phyloP scores from a whole-genome alignment of 1,140 invertebrate genomes.

The Ruditapes philippinarum region DNA sequence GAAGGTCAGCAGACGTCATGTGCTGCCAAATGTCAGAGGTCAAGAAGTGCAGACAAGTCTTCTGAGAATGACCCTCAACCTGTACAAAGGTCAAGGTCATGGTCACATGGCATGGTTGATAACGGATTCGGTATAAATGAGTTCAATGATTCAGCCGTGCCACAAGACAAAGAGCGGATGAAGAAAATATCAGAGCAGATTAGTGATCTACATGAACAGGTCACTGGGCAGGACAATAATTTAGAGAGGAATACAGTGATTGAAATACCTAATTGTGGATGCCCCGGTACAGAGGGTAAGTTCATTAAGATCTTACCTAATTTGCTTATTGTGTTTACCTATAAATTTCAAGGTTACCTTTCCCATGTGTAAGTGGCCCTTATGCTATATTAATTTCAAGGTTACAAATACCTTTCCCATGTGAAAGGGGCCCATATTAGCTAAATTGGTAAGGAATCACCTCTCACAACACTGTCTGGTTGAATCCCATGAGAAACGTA shows the following conservation, averaged over 20 bases:
- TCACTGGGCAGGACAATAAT: constrained; percentile 69
- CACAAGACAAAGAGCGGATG: not conserved
- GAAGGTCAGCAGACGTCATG: not conserved
- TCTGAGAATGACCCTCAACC: not conserved
- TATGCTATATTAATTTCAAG: too few species aligned
- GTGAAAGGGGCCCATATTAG: too few species aligned
- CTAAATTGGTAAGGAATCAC: too few species aligned
- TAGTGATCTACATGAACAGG: constrained; percentile 54
- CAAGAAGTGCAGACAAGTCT: constrained; percentile 28
- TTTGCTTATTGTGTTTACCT: too few species aligned
- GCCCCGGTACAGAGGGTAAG: constrained; percentile 78
- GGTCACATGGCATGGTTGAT: not conserved
- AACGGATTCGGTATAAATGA: not conserved
- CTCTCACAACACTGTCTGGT: too few species aligned
- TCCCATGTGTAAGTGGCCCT: too few species aligned
- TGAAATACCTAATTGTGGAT: constrained; percentile 77
- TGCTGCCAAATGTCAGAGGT: constrained; percentile 6
- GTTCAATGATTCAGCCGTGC: not conserved
- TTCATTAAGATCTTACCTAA: too few species aligned
- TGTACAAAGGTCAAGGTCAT: constrained; percentile 10
- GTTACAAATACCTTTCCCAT: too few species aligned
- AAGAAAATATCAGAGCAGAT: constrained; percentile 64
- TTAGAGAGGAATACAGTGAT: constrained; percentile 73
- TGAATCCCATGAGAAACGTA: too few species aligned
- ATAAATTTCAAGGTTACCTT: too few species aligned